Evolutionary conservation across 2,888 invertebrate genomes (phyloP), one percentile per base, ranked within the genome.

Genomic region (Unio delphinus): DNA sequence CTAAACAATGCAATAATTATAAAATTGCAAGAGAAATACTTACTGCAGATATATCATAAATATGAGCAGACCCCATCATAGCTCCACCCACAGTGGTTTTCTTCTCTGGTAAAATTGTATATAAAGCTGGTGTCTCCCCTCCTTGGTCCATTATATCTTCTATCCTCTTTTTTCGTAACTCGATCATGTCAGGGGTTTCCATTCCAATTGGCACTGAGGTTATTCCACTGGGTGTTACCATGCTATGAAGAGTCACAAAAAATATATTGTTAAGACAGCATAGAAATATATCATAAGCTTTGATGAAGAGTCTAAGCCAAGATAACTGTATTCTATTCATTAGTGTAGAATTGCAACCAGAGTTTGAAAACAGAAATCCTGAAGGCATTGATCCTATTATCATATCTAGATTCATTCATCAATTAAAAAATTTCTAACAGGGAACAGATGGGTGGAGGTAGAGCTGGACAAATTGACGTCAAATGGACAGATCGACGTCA

Each of bases 121-220:
- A 99, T 45, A 99, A 91, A 0, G 96, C 95, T 1, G 98, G 98
- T 0, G 97, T 97, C 87, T 98, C 98, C 60, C 96, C 95, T 94
- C 95, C 96, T 95, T 87, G 90, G 85, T 99, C 99, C 93, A 96
- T 95, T 90, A 98, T 97, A 73, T 94, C 95, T 90, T 98, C 98
- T 75, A 97, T 95, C 89, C 98, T 96, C 91, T 96, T 95, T 92
- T 99, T 99, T 79, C 99, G 92, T 79, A 99, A 92, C 90, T 99
- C 99, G 86, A 99, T 99, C 80, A 97, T 96, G 89, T 99, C 99
- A 0, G 99, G 99, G 0, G 99, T 99, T 91, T 99, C 99, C 91
- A 99, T 93, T 72, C 98, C 98, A 64, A 96, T 95, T 20, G 98
- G 97, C 69, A 98, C 95, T 4, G 93, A 93, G 58, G 95, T 94